A percentile compares a stretch with the other conserved stretches of the same genome.
phyloP scores from a whole-genome alignment of 2,113 vertebrate genomes.

The Onychostruthus taczanowskii region DNA sequence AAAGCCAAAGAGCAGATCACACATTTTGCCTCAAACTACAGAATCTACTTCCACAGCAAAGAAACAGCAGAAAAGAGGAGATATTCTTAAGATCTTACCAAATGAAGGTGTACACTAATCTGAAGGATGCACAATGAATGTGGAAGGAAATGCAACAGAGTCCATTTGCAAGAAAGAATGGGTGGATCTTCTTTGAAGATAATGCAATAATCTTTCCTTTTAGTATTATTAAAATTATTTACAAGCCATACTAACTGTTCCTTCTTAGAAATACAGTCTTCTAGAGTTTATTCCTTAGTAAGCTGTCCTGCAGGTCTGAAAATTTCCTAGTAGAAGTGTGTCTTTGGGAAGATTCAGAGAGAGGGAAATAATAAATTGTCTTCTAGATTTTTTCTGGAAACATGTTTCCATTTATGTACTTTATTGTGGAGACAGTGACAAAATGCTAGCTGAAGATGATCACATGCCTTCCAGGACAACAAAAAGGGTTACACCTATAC shows the following conservation, averaged over 20 bases:
- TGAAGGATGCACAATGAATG: not conserved
- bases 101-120: not conserved
- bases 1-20: not conserved
- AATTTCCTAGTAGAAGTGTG: not conserved
- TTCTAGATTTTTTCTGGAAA: not conserved
- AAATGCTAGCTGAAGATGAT: not conserved
- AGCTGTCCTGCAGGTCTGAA: not conserved
- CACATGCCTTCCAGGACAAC: not conserved
- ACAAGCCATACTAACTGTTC: not conserved
- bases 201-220: not conserved
- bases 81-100: not conserved
- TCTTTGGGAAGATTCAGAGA: not conserved
- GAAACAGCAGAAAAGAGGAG: not conserved
- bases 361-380: not conserved
- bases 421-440: not conserved
- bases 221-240: not conserved
- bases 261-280: not conserved
- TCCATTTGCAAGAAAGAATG: not conserved
- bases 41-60: not conserved
- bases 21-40: not conserved
- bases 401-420: not conserved
- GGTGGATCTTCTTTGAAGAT: not conserved
- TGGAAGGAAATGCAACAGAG: not conserved
- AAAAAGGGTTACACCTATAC: not conserved
- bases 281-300: not conserved